These are phyloP conservation scores for Tauraco hartlaubi DNA, from an alignment of 2,797 vertebrate species.

Conservation along the genomic window DNA sequence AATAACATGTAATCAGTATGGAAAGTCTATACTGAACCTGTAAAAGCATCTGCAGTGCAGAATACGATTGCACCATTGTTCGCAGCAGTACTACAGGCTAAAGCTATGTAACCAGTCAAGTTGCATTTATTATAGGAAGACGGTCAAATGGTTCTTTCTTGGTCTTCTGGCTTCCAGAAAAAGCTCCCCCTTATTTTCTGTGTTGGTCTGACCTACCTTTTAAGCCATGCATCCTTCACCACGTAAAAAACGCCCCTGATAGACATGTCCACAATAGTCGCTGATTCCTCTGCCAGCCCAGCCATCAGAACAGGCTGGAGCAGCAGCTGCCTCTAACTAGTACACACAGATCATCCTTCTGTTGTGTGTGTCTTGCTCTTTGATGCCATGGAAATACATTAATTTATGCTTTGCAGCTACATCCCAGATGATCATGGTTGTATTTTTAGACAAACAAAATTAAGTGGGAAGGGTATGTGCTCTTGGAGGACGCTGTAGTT, in stretches of 20 bases:
- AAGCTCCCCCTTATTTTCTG: background rate
- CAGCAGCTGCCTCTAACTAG: background rate
- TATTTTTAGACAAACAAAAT: background rate
- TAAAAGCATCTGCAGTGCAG: background rate
- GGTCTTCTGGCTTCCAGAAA: background rate
- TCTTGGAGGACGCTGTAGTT: background rate
- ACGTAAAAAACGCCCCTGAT: background rate
- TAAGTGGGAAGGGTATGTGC: rapidly evolving
- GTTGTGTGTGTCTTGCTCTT: background rate
- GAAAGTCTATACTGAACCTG: background rate
- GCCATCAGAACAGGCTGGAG: background rate
- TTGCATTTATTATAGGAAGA: background rate
- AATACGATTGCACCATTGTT: rapidly evolving
- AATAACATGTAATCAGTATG: background rate
- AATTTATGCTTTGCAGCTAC: background rate
- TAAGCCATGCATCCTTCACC: background rate
- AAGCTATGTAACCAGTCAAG: background rate
- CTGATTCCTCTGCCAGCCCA: background rate
- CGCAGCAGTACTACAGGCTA: background rate
- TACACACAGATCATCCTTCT: background rate
- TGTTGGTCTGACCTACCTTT: background rate
- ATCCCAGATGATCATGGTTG: background rate
- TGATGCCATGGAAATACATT: background rate
- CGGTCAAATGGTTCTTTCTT: background rate
- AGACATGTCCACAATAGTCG: rapidly evolving